phyloP scores from a whole-genome alignment of 2,113 vertebrate species.

The Oreochromis aureus region DNA sequence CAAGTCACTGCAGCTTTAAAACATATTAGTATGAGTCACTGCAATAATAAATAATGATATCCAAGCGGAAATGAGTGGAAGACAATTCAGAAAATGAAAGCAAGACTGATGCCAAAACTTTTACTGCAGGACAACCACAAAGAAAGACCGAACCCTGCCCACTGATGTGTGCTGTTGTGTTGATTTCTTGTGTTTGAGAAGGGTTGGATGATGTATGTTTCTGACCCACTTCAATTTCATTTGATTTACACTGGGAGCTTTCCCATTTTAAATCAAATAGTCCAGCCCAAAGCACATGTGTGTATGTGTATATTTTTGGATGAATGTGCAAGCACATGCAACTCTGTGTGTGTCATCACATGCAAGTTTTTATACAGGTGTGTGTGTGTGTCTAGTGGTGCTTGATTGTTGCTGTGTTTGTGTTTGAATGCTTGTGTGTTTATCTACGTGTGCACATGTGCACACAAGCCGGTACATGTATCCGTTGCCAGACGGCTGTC shows the following conservation, averaged over 20 bases:
- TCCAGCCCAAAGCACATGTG: neutral
- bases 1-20: neutral
- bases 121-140: neutral
- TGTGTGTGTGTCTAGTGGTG: neutral
- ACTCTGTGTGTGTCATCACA: neutral
- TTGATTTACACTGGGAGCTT: neutral
- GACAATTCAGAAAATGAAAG: neutral
- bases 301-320: neutral
- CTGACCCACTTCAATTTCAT: conserved; percentile 16
- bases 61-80: neutral
- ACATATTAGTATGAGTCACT: neutral
- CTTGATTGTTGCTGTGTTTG: neutral
- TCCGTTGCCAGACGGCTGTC: conserved; percentile 76
- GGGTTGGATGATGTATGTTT: neutral
- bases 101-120: neutral
- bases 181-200: neutral
- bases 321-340: neutral
- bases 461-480: conserved; percentile 36
- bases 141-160: neutral
- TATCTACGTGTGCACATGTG: conserved; percentile 27
- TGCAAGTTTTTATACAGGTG: neutral
- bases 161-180: neutral
- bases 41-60: neutral
- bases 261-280: conserved; percentile 13
- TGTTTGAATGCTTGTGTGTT: conserved; percentile 10